phyloP scores from a whole-genome alignment of 2,113 vertebrate species.

The Glareola pratincola region DNA sequence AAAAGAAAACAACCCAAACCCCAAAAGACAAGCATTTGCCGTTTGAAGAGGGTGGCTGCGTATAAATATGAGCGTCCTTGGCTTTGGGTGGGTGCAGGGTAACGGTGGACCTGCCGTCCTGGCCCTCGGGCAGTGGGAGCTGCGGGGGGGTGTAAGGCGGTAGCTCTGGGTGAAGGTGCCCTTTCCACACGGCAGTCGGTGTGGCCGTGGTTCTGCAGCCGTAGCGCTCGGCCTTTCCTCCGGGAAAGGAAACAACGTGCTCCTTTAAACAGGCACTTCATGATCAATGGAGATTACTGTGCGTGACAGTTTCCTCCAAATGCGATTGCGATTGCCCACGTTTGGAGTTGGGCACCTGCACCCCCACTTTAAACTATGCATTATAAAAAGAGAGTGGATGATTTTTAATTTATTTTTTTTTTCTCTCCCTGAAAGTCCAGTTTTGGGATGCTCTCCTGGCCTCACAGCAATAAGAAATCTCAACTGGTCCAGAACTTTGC shows the following conservation, averaged over 20 bases:
- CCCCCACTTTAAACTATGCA: accelerated
- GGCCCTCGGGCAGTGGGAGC: not conserved
- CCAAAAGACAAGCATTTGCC: not conserved
- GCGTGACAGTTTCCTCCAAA: not conserved
- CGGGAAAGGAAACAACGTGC: accelerated
- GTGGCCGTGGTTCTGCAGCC: not conserved
- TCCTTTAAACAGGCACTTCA: not conserved
- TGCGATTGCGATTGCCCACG: not conserved
- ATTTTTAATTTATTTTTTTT: accelerated
- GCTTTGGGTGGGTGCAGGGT: not conserved
- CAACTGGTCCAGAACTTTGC: not conserved
- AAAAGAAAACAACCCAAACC: not conserved
- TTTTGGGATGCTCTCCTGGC: not conserved
- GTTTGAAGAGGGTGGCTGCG: not conserved
- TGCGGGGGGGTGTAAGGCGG: not conserved
- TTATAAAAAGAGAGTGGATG: not conserved
- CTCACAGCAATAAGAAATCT: not conserved
- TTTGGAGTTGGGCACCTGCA: not conserved
- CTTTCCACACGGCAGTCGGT: not conserved
- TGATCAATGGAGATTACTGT: not conserved
- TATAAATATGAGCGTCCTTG: accelerated
- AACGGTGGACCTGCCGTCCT: accelerated
- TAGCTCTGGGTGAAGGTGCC: not conserved
- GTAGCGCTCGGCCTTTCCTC: accelerated
- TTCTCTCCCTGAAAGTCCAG: not conserved